Base-by-base conservation (phyloP, 2,888 invertebrate genomes). In the Phortica okadai region DNA sequence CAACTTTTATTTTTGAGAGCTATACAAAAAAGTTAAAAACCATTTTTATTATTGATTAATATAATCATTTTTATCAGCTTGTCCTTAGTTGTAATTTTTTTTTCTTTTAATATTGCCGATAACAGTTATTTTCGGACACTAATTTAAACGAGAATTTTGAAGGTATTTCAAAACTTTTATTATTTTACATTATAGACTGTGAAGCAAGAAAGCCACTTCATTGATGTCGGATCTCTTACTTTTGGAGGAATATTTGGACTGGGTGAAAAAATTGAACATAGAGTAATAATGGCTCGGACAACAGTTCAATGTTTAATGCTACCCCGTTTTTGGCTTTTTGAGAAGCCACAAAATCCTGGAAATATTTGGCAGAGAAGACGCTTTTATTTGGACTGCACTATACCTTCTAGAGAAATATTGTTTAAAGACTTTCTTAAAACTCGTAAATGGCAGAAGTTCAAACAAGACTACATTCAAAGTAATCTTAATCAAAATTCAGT, bases 291-390 rank as follows among this genome's bases (percentile, higher is more conserved):
- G 73, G 94, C 96, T 0, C 88, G 93, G 62, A 93, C 93, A 0
- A 93, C 93, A 0, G 94, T 94, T 6, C 93, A 93, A 81, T 95
- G 95, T 82, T 92, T 96, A 85, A 90, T 95, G 56, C 90, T 96
- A 76, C 96, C 96, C 0, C 93, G 94, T 78, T 94, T 94, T 84
- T 96, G 95, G 94, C 91, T 96, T 21, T 87, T 94, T 58, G 94
- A 94, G 82, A 93, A 85, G 21, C 78, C 85, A 6, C 91, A 91
- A 81, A 91, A 91, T 79, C 89, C 89, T 0, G 91, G 90, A 11
- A 91, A 91, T 77, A 83, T 91, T 25, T 91, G 91, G 91, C 90
- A 90, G 72, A 83, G 91, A 5, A 83, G 90, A 73, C 78, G 85
- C 21, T 88, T 90, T 74, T 90, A 89, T 73, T 75, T 91, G 14